A percentile compares a stretch with the other conserved stretches of the same genome.
These are phyloP conservation scores for Eospalax fontanierii DNA, from an alignment of 2,797 vertebrate genomes.

Conservation along the genomic window DNA sequence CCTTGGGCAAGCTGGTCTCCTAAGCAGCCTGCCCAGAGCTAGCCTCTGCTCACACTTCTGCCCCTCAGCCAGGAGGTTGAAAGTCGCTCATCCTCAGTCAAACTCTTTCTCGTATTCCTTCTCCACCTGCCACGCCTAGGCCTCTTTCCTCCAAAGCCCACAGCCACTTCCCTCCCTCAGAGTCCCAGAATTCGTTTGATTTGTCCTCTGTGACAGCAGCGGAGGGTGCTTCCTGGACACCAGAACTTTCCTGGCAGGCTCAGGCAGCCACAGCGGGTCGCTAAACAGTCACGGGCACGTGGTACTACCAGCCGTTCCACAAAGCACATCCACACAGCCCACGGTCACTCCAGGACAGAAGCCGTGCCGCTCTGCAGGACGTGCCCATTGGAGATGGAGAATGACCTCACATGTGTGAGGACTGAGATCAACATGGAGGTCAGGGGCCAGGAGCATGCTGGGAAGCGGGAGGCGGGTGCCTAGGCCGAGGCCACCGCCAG, in stretches of 20 bases:
- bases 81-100: background rate
- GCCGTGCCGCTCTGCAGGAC: background rate
- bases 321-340: background rate
- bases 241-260: background rate
- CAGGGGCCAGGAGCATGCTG: background rate
- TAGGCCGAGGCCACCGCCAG: too few relatives aligned
- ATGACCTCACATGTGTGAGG: background rate
- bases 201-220: background rate
- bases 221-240: fast-evolving
- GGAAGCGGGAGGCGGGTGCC: background rate
- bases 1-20: background rate
- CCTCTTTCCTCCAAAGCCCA: too few relatives aligned
- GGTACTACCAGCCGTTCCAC: background rate
- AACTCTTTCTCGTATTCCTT: background rate
- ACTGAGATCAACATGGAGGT: background rate
- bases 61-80: background rate
- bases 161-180: fast-evolving
- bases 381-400: background rate
- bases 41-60: background rate
- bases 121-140: too few relatives aligned
- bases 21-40: background rate
- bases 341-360: background rate
- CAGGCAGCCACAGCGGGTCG: background rate
- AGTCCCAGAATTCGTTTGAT: background rate
- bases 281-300: too few relatives aligned